phyloP scores from a whole-genome alignment of 2,888 invertebrate species.

The Thereva unica region DNA sequence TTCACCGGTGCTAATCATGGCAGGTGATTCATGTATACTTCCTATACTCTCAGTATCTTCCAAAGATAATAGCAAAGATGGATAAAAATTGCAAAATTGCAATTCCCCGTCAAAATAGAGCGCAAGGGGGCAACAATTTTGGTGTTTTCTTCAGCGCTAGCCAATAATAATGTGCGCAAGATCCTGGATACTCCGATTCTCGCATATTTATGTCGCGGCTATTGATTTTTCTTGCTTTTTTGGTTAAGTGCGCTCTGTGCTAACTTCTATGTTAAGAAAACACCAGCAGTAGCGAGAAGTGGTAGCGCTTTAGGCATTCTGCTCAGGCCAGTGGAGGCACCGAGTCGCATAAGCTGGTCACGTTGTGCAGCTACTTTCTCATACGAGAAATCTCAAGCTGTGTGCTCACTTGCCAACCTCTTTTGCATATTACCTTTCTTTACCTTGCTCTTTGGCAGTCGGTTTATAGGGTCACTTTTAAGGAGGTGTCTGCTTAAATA shows the following conservation, averaged over 20 bases:
- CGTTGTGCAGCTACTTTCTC: no score
- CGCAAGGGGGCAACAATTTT: constrained; percentile 18
- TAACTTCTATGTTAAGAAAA: constrained; percentile 4
- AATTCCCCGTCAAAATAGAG: constrained; percentile 20
- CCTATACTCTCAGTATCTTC: background rate
- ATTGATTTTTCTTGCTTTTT: constrained; percentile 24
- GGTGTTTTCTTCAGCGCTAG: background rate
- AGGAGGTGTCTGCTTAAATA: no score
- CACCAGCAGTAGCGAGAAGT: background rate
- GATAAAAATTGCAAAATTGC: constrained; percentile 4
- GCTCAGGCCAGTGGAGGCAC: no score
- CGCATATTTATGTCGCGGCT: constrained; percentile 20
- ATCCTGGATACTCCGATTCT: constrained; percentile 17
- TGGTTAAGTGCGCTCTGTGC: constrained; percentile 17
- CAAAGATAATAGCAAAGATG: background rate
- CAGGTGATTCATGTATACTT: no score
- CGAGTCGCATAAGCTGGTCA: no score
- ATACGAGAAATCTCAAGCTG: no score
- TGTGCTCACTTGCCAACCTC: no score
- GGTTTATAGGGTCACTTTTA: no score
- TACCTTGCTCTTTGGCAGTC: no score
- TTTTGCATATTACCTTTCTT: no score
- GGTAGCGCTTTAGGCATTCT: no score
- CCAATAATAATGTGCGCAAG: constrained; percentile 13
- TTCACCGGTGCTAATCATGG: no score